A percentile compares a stretch with the other conserved stretches of the same genome.
phyloP scores from a whole-genome alignment of 1,140 invertebrate genomes.

The Papilio xuthus region DNA sequence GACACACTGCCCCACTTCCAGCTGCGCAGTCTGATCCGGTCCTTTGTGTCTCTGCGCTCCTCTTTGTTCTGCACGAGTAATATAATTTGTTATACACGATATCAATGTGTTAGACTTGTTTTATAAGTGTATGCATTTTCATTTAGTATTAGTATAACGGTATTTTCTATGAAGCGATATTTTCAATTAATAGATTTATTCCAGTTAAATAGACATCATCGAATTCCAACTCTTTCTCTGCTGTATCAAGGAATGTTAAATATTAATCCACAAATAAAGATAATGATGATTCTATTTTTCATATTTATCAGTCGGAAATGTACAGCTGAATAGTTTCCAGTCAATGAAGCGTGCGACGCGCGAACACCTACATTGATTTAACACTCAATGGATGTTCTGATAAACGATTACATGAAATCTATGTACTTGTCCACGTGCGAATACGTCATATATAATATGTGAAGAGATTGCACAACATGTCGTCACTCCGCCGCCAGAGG shows the following conservation, averaged over 20 bases:
- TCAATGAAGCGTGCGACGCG: background rate
- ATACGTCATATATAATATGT: conserved; percentile 16
- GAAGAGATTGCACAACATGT: conserved; percentile 44
- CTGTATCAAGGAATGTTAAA: background rate
- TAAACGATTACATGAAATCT: conserved; percentile 18
- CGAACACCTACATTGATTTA: background rate
- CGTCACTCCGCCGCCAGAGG: conserved; percentile 36
- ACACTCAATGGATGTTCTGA: background rate
- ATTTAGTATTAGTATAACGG: background rate
- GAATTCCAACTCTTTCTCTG: background rate
- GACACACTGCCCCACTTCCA: conserved; percentile 47
- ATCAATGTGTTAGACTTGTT: background rate
- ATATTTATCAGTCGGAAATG: background rate
- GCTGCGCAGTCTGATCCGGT: conserved; percentile 34
- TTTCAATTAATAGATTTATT: background rate
- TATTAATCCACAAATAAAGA: background rate
- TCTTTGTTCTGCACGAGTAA: conserved; percentile 30
- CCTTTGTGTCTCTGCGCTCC: conserved; percentile 31
- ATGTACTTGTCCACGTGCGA: conserved; percentile 22
- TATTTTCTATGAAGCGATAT: background rate
- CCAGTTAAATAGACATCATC: background rate
- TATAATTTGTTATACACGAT: conserved; percentile 33
- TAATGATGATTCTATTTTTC: background rate
- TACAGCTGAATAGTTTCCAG: background rate
- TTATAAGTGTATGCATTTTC: background rate